Evolutionary conservation across 2,797 vertebrate species (phyloP), one percentile per base, ranked within the genome.

Genomic region (Dermochelys coriacea): DNA sequence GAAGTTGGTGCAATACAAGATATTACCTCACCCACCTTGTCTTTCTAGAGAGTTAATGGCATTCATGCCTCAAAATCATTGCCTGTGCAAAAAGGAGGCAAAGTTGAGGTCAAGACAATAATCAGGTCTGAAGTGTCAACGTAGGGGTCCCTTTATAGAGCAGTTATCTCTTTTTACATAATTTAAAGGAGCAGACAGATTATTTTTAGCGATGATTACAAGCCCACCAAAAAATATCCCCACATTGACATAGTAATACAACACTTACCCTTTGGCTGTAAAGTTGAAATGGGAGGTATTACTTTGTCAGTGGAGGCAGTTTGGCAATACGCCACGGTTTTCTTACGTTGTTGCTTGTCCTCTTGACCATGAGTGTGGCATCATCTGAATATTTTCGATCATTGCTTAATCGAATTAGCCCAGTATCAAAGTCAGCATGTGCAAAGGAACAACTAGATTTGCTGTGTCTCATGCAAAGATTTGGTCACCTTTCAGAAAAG

Each of bases 151-250:
- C 87, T 91, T 82, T 59, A 90, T 94, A 68, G 15, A 94, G 89
- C 71, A 75, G 71, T 75, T 75, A 21, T 59, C 23, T 8, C 12
- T 41, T 5, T 34, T 47, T 75, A 45, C 21, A 4, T 75, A 27
- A 75, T 81, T 41, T 94, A 96, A 97, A 96, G 95, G 94, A 75
- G 68, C 51, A 95, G 87, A 86, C 89, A 94, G 86, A 96, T 96
- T 95, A 87, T 93, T 95, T 86, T 95, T 95, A 95, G 93, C 91
- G 91, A 25, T 94, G 86, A 96, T 96, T 96, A 93, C 50, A 94
- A 94, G 90, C 74, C 82, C 90, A 85, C 64, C 59, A 91, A 93
- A 50, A 89, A 94, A 75, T 92, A 80, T 95, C 91, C 88, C 93
- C 91, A 86, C 84, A 57, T 92, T 78, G 94, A 93, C 90, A 89